Percentiles rank a stretch among this genome's conserved stretches.
phyloP scores from a whole-genome alignment of 1,140 invertebrate genomes.

The Tribolium castaneum region DNA sequence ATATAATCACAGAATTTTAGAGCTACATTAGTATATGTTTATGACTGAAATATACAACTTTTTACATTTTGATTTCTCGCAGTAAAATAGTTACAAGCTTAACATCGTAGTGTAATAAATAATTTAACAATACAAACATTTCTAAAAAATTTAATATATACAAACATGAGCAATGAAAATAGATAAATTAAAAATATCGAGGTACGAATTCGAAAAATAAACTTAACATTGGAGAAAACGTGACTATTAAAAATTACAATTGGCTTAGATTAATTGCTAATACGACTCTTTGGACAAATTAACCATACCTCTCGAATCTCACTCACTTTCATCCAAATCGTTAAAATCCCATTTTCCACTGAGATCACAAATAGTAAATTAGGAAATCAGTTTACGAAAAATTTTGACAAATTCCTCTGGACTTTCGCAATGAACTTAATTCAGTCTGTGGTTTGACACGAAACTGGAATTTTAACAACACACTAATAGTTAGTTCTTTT shows the following conservation, averaged over 20 bases:
- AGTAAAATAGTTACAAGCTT: constrained; percentile 38
- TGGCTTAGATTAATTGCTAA: constrained; percentile 37
- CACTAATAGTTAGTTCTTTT: constrained; percentile 25
- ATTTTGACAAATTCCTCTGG: neutral
- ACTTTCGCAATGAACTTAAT: neutral
- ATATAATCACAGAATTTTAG: constrained; percentile 57
- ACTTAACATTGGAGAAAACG: constrained; percentile 4
- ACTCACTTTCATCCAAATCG: constrained; percentile 27
- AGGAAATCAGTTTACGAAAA: constrained; percentile 1
- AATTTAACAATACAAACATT: constrained; percentile 47
- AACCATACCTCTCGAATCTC: constrained; percentile 34
- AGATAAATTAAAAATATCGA: constrained; percentile 40
- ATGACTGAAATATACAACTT: constrained; percentile 41
- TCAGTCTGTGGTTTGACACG: constrained; percentile 5
- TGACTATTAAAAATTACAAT: constrained; percentile 43
- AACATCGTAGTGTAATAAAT: constrained; percentile 41
- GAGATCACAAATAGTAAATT: constrained; percentile 9
- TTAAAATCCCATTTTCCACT: constrained; percentile 31
- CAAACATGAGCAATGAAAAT: constrained; percentile 40
- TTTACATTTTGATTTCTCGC: constrained; percentile 40
- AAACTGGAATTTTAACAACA: constrained; percentile 38
- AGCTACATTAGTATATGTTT: constrained; percentile 38
- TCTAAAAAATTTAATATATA: constrained; percentile 45
- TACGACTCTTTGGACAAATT: constrained; percentile 46
- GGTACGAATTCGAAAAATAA: constrained; percentile 29